Conservation (phyloP, 2,888 invertebrate species). For the Polietes domitor region DNA sequence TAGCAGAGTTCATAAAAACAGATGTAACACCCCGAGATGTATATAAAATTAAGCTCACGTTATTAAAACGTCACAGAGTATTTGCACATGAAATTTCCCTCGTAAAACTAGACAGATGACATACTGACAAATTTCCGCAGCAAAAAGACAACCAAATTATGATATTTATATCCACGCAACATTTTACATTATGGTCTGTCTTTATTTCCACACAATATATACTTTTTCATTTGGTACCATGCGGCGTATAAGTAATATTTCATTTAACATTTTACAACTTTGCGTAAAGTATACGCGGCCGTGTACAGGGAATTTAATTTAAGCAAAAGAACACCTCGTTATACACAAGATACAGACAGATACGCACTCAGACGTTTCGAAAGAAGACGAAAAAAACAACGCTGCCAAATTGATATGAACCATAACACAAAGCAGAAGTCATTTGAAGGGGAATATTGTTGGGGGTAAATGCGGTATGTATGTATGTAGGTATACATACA, state of each 20-base stretch:
- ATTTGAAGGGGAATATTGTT: background rate
- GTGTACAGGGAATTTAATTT: conserved; percentile 20
- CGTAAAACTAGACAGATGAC: too few relatives aligned
- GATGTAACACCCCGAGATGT: too few relatives aligned
- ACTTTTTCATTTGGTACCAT: background rate
- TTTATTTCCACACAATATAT: too few relatives aligned
- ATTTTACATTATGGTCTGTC: too few relatives aligned
- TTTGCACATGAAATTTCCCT: too few relatives aligned
- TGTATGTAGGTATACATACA: background rate
- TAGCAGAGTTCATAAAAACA: too few relatives aligned
- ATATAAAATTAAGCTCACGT: too few relatives aligned
- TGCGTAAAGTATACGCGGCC: background rate
- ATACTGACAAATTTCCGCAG: too few relatives aligned
- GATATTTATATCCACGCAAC: too few relatives aligned
- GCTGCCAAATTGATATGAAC: background rate
- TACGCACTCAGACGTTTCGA: background rate
- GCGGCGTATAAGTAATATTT: conserved; percentile 17
- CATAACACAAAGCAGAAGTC: background rate
- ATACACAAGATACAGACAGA: too few relatives aligned
- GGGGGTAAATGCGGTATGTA: background rate
- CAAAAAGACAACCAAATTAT: too few relatives aligned
- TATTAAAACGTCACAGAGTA: too few relatives aligned
- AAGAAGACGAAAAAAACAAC: background rate
- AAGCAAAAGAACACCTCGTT: conserved; percentile 10
- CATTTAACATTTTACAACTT: background rate